Conservation (phyloP, 35 echinoderm and acorn worm genomes). For the Heliocidaris erythrogramma region DNA sequence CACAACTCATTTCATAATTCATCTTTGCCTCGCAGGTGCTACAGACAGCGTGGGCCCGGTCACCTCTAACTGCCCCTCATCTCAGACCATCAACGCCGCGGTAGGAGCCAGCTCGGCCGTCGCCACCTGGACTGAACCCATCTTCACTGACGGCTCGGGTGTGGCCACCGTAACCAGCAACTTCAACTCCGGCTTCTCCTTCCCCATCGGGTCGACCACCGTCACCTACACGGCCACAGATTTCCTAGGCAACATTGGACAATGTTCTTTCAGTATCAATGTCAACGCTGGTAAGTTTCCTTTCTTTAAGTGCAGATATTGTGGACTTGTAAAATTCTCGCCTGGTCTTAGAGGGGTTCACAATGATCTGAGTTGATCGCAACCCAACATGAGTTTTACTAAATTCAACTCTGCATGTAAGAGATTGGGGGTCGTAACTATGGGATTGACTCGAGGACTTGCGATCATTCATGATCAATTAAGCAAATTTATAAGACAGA, state of each 20-base stretch:
- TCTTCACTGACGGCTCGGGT: background rate
- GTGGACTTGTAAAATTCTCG: too few species aligned
- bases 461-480: too few species aligned
- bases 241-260: background rate
- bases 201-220: background rate
- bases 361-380: too few species aligned
- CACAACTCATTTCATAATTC: background rate
- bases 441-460: too few species aligned
- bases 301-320: background rate
- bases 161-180: background rate
- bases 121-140: background rate
- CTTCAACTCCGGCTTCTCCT: background rate
- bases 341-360: too few species aligned
- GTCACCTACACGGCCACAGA: background rate
- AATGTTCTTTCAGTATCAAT: background rate
- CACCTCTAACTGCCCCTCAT: background rate
- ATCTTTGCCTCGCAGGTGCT: background rate
- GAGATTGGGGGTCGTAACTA: too few species aligned
- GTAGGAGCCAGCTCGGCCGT: background rate
- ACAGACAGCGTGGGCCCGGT: background rate
- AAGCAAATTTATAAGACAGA: too few species aligned
- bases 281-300: background rate
- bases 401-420: too few species aligned
- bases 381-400: too few species aligned
- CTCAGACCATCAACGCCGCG: background rate